Base-by-base conservation (phyloP, 2,888 invertebrate genomes). In the Lepidocyrtinus sp. region DNA sequence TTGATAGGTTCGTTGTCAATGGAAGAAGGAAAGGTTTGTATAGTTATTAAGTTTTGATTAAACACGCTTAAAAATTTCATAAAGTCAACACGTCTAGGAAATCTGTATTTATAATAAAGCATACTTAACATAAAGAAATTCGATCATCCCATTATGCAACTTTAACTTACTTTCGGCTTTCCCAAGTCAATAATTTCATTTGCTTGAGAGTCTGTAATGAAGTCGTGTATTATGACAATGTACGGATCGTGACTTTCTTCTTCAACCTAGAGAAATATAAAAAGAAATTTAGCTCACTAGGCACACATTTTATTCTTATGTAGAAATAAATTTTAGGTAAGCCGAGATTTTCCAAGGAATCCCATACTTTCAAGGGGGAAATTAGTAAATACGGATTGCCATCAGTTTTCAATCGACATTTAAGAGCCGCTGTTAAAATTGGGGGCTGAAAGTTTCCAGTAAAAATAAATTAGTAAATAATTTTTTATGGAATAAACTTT, bases 191-290 rank as follows among this genome's bases (percentile, higher is more conserved):
- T 86, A 45, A 88, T 75, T 70, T 80, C 81, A 50, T 87, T 86
- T 0, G 87, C 85, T 83, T 87, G 87, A 7, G 71, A 70, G 2
- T 70, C 67, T 9, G 87, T 86, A 12, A 88, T 83, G 71, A 88
- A 86, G 72, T 88, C 87, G 74, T 87, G 87, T 17, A 87, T 76
- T 21, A 88, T 76, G 27, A 88, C 86, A 64, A 88, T 86, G 77
- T 86, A 87, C 2, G 88, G 88, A 67, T 87, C 87, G 5, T 79
- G 81, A 3, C 87, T 87, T 67, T 85, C 81, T 76, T 87, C 87
- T 85, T 88, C 88, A 74, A 88, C 81, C 83, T 87, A 79, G 9
- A 87, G 65, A n/a, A n/a, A n/a, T n/a, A 83, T 83, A 72, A n/a
- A n/a, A n/a, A n/a, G n/a, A n/a, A n/a, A n/a, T n/a, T n/a, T n/a